Evolutionary conservation across 2,888 invertebrate genomes (phyloP).

Genomic region (Standfussiana lucernea): DNA sequence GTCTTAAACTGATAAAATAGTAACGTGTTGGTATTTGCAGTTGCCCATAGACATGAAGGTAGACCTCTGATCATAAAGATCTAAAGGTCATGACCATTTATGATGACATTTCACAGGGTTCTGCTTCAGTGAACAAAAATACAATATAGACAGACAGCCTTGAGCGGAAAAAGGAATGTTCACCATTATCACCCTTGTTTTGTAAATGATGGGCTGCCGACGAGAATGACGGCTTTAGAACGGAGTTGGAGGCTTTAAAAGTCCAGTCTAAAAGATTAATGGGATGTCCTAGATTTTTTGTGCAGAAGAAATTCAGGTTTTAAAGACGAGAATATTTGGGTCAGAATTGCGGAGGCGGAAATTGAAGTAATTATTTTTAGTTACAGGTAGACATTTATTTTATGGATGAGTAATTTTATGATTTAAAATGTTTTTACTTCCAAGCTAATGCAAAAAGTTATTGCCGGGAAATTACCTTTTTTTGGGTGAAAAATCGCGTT

Average conservation of each 20-base stretch:
- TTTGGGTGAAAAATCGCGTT: too few species aligned
- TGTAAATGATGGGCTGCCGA: slow-evolving; percentile 32
- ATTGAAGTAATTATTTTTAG: slow-evolving; percentile 14
- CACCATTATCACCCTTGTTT: slow-evolving; percentile 42
- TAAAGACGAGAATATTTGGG: slow-evolving; percentile 10
- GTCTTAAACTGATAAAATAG: too few species aligned
- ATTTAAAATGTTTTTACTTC: not conserved
- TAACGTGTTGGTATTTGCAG: too few species aligned
- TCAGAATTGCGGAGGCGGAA: not conserved
- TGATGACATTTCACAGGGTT: not conserved
- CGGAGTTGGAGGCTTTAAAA: slow-evolving; percentile 29
- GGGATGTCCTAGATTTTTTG: slow-evolving; percentile 35
- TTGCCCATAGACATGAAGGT: too few species aligned
- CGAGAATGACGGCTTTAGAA: slow-evolving; percentile 26
- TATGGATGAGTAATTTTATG: not conserved
- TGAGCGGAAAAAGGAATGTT: slow-evolving; percentile 21
- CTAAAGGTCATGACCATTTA: not conserved
- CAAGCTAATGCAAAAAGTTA: not conserved
- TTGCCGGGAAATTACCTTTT: too few species aligned
- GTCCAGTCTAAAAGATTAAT: slow-evolving; percentile 54
- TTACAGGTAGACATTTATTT: not conserved
- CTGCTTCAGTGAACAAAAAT: not conserved
- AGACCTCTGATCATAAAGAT: not conserved
- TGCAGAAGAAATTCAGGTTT: slow-evolving; percentile 10
- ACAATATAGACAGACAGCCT: not conserved